These are phyloP conservation scores for Craseonycteris thonglongyai DNA, from an alignment of 2,113 vertebrate genomes.

Conservation along the genomic window DNA sequence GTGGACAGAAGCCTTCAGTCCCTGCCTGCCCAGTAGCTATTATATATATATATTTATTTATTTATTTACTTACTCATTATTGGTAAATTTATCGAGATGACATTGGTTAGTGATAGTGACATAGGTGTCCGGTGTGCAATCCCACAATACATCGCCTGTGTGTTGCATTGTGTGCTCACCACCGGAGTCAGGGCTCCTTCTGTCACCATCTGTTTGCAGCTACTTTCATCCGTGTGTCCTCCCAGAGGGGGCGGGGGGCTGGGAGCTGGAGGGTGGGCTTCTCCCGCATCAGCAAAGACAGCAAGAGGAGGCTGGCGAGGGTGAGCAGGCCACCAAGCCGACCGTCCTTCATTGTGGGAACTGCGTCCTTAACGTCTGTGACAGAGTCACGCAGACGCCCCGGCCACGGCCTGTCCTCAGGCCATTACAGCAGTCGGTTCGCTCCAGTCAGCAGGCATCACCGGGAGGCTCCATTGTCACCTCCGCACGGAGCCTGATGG, in stretches of 20 bases:
- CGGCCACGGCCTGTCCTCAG: neutral
- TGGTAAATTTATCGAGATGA: too few species aligned
- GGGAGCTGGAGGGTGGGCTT: neutral
- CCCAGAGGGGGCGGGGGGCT: neutral
- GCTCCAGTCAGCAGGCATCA: neutral
- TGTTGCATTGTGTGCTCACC: too few species aligned
- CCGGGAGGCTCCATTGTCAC: neutral
- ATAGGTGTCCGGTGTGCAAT: too few species aligned
- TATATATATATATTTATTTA: too few species aligned
- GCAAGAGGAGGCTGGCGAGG: neutral
- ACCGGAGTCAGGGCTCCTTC: too few species aligned
- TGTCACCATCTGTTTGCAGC: neutral
- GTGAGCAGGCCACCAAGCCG: neutral
- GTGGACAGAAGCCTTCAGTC: neutral
- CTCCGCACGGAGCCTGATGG: neutral
- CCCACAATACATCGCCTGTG: too few species aligned
- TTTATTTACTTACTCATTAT: too few species aligned
- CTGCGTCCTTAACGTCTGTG: slow-evolving; percentile 7
- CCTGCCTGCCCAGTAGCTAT: too few species aligned
- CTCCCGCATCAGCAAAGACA: neutral
- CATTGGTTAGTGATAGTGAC: too few species aligned
- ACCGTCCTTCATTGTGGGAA: neutral
- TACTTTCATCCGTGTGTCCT: neutral
- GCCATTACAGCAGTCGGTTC: neutral
- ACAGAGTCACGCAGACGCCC: neutral